Evolutionary conservation across 2,888 invertebrate genomes (phyloP), one percentile per base, ranked within the genome.

Genomic region (Oscheius myriophilus): DNA sequence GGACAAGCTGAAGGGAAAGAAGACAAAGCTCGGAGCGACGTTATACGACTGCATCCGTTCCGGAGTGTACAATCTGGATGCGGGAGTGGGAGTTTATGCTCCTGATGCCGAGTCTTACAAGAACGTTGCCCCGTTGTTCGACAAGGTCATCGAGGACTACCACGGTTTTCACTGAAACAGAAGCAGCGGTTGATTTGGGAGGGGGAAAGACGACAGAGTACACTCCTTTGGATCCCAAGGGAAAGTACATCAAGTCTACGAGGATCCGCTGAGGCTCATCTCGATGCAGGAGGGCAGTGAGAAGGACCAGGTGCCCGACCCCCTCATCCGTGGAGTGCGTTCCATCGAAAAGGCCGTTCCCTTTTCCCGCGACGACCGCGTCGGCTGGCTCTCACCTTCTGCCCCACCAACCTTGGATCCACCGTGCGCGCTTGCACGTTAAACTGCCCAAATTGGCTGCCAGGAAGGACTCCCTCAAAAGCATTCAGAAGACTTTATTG

Each of bases 61-160:
- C 84, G 96, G 94, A 88, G 90, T 94, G 87, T 93, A 94, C 89
- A 96, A 96, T 89, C 92, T 92, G 88, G 95, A 96, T 89, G 95
- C 95, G 78, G 94, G 95, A 85, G 93, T 95, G 75, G 96, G 96
- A 88, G 93, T 96, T 89, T 96, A 96, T 88, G 96, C 96, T 70
- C 95, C 96, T 71, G 96, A 96, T 88, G 95, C 96, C 75, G 96
- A 96, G 88, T 89, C 95, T 65, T 96, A 96, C 90, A 91, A 92
- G 83, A 53, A 67, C 14, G 76, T 78, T 54, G 73, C 88, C 90
- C 92, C 73, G 66, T 90, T 96, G 80, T 96, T 96, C 89, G 94
- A 96, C 89, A 94, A 95, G 88, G 93, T 96, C 90, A 96, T 96
- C 88, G 94, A 85, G 87, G 95, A 96, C 87, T 95, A 95, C 90